Conservation (phyloP, 2,888 invertebrate genomes). For the Nemurella pictetii region DNA sequence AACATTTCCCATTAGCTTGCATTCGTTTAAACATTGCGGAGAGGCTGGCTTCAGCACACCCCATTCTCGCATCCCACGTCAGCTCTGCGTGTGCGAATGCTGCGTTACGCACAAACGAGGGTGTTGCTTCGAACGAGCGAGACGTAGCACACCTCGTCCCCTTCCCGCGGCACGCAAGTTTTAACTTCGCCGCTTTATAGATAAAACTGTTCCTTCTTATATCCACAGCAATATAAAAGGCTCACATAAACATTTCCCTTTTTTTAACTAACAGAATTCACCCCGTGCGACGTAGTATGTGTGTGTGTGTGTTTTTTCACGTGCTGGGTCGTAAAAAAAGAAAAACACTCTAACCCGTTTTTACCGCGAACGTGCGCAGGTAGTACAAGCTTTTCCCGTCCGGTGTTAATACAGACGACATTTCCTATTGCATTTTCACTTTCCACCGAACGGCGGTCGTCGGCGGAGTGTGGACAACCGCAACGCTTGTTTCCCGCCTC, state of each 20-base stretch:
- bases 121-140: neutral
- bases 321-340: neutral
- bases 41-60: neutral
- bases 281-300: too few species aligned
- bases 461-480: neutral
- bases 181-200: neutral
- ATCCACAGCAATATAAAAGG: neutral
- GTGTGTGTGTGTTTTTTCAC: too few species aligned
- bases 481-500: neutral
- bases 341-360: neutral
- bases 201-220: neutral
- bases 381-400: neutral
- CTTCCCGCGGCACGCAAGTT: neutral
- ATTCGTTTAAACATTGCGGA: neutral
- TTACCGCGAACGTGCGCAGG: neutral
- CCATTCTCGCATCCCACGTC: neutral
- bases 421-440: neutral
- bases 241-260: neutral
- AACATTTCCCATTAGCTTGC: neutral
- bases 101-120: too few species aligned
- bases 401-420: too few species aligned
- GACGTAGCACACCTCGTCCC: neutral
- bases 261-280: neutral
- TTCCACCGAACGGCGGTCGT: neutral
- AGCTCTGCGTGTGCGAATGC: neutral